A percentile compares a stretch with the other conserved stretches of the same genome.
Conservation (phyloP, 2,888 invertebrate genomes). For the Heliconius ethilla region DNA sequence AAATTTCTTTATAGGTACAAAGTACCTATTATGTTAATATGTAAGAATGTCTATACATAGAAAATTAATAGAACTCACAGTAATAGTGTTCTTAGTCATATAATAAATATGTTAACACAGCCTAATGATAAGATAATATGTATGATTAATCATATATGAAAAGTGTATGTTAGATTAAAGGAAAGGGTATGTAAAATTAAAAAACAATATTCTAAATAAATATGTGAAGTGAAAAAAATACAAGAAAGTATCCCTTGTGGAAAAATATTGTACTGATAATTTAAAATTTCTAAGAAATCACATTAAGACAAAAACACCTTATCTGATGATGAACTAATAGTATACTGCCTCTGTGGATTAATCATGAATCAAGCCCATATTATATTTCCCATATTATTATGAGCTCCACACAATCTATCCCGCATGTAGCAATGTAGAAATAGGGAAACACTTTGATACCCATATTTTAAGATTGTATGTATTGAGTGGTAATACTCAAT, state of each 20-base stretch:
- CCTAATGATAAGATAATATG: conserved; percentile 70
- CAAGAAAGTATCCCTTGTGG: neutral
- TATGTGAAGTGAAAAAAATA: neutral
- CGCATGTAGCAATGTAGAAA: too few relatives aligned
- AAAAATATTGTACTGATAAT: too few relatives aligned
- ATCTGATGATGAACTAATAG: too few relatives aligned
- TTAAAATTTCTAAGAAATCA: too few relatives aligned
- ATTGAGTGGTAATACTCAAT: too few relatives aligned
- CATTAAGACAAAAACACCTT: neutral
- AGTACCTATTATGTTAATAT: neutral
- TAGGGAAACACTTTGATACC: neutral
- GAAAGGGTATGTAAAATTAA: conserved; percentile 22
- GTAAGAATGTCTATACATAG: neutral
- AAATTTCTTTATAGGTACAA: neutral
- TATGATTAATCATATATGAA: conserved; percentile 68
- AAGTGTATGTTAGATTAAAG: conserved; percentile 61
- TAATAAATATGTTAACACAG: conserved; percentile 62
- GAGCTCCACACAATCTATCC: too few relatives aligned
- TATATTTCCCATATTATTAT: too few relatives aligned
- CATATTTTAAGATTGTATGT: neutral
- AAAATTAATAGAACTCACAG: conserved; percentile 11
- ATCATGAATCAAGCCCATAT: too few relatives aligned
- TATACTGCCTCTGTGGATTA: too few relatives aligned
- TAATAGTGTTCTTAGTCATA: conserved; percentile 58
- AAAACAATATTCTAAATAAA: neutral